Base-by-base conservation (phyloP, 2,888 invertebrate genomes). In the Rhorus exstirpatorius region DNA sequence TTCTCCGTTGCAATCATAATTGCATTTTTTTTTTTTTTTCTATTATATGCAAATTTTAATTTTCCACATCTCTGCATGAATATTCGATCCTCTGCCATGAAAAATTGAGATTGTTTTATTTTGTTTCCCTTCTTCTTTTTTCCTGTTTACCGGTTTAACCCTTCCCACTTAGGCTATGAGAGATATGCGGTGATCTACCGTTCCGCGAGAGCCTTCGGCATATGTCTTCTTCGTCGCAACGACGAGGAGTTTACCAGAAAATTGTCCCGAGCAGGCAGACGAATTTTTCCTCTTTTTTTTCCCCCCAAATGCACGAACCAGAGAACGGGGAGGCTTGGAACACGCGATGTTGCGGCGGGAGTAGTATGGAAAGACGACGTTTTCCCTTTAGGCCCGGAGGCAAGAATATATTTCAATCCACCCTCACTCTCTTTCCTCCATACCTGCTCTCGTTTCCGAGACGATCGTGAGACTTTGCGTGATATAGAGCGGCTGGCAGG, bases 341-440 rank as follows among this genome's bases (percentile, higher is more conserved):
- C 17, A 21, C 19, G 41, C 53, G 19, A 44, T 46, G 26, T 53
- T 44, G 58, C 26, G 58, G 19, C 21, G 26, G 63, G 61, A 24
- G 17, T 35, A 35, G 68, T 8, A 38, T 31, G 17, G 49, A 19
- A 12, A 17, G 76, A 46, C 44, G 55, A 71, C 61, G 72, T 49
- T 79, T 79, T 79, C 49, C 14, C 74, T 51, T 68, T 10, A 24
- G 53, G 38, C 35, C 68, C 79, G 14, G 46, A 41, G 79, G 79
- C 79, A 46, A 75, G 74, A 80, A 74, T 80, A 80, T 80, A 75
- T 80, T 80, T 80, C 79, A 80, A 75, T 80, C 68, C 68, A 35
- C 31, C 79, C 68, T 74, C 58, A 31, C 68, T 61, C 68, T 19
- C 61, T 60, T 55, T 55, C 38, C 44, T 58, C 38, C 44, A 46